Conservation (phyloP, 2,888 invertebrate genomes). For the Tetranychus truncatus region DNA sequence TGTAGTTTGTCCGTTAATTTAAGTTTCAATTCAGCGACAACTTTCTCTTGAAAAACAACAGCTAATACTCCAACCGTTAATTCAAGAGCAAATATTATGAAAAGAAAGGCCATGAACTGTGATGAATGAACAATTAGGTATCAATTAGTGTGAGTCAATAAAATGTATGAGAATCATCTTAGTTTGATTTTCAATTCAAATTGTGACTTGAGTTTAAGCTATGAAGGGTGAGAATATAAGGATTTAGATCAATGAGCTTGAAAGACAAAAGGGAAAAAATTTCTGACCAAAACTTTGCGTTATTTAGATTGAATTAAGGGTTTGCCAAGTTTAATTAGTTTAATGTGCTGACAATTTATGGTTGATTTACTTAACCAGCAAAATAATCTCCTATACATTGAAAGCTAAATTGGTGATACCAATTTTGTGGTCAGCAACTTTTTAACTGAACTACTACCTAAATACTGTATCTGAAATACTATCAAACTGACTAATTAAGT, state of each 20-base stretch:
- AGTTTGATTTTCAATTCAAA: background rate
- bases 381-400: too few relatives aligned
- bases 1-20: constrained; percentile 32
- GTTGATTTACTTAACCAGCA: too few relatives aligned
- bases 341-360: too few relatives aligned
- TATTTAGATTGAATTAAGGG: too few relatives aligned
- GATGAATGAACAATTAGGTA: constrained; percentile 1
- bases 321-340: too few relatives aligned
- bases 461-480: too few relatives aligned
- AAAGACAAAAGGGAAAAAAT: too few relatives aligned
- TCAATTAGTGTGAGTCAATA: background rate
- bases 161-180: background rate
- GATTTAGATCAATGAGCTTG: background rate
- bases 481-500: too few relatives aligned
- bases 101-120: constrained; percentile 38
- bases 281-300: too few relatives aligned
- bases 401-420: too few relatives aligned
- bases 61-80: constrained; percentile 34
- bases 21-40: constrained; percentile 31
- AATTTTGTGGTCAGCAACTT: too few relatives aligned
- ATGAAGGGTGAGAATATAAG: background rate
- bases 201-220: background rate
- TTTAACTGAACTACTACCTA: too few relatives aligned
- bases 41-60: constrained; percentile 33
- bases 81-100: constrained; percentile 36